These are phyloP conservation scores for Scrobipalpa atriplicella DNA, from an alignment of 2,888 invertebrate genomes.

Conservation along the genomic window DNA sequence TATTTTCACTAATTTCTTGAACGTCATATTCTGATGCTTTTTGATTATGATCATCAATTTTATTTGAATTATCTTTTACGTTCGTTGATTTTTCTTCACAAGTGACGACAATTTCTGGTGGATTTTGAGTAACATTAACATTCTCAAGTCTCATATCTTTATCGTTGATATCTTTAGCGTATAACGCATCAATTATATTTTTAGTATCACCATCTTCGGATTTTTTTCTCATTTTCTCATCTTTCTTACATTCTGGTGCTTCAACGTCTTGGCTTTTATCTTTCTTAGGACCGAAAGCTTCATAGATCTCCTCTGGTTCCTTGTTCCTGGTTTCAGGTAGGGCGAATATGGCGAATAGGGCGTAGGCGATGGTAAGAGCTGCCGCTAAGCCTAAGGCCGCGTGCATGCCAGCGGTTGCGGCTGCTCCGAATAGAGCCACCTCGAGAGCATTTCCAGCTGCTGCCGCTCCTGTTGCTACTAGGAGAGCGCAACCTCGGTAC, in stretches of 20 bases:
- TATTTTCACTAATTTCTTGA: background rate
- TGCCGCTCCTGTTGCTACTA: constrained; percentile 50
- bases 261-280: background rate
- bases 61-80: background rate
- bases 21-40: background rate
- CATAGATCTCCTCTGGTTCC: constrained; percentile 51
- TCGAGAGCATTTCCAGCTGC: constrained; percentile 57
- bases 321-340: constrained; percentile 57
- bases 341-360: constrained; percentile 40
- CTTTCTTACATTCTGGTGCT: background rate
- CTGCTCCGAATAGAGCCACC: constrained; percentile 51
- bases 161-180: background rate
- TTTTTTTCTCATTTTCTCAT: background rate
- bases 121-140: background rate
- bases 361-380: constrained; percentile 49
- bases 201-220: background rate
- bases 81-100: constrained; percentile 5
- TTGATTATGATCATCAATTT: background rate
- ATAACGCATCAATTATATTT: background rate
- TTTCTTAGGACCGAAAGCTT: constrained; percentile 31
- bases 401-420: constrained; percentile 39
- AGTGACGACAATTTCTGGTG: background rate
- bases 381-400: constrained; percentile 51
- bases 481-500: constrained; percentile 63
- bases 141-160: background rate